These are phyloP conservation scores for Hetaerina titia DNA, from an alignment of 2,888 invertebrate genomes.

Conservation along the genomic window DNA sequence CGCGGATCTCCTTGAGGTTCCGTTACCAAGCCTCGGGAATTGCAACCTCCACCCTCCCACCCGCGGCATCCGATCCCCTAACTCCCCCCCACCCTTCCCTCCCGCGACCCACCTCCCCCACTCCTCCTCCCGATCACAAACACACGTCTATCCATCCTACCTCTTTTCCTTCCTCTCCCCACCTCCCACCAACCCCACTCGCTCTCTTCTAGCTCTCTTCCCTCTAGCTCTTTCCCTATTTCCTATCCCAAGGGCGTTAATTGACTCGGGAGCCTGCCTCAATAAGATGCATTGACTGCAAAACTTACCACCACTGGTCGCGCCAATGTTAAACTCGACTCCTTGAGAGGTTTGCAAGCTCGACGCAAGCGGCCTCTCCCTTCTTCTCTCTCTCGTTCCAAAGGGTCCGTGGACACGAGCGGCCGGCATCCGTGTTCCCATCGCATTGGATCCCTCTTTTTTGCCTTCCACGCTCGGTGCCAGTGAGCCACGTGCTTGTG, in stretches of 20 bases:
- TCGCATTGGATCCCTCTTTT: constrained; percentile 18
- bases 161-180: neutral
- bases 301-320: constrained; percentile 33
- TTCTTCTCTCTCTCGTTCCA: neutral
- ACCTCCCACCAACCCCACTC: neutral
- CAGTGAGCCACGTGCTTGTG: constrained; percentile 5
- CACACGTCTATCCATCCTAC: neutral
- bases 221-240: constrained; percentile 38
- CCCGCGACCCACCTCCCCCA: neutral
- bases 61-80: constrained; percentile 27
- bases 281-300: constrained; percentile 65
- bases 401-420: no score
- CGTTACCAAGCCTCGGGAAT: constrained; percentile 62
- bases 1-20: constrained; percentile 53
- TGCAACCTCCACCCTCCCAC: neutral
- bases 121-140: neutral
- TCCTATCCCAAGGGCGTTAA: constrained; percentile 65
- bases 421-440: neutral
- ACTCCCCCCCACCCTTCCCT: neutral
- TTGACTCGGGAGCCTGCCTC: constrained; percentile 59
- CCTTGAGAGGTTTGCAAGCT: constrained; percentile 16
- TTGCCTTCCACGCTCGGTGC: neutral
- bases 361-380: neutral
- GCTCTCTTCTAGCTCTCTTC: neutral
- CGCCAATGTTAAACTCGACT: constrained; percentile 22